Percentiles rank a stretch among this genome's conserved stretches.
phyloP scores from a whole-genome alignment of 2,797 vertebrate species.

The Falco berigora region DNA sequence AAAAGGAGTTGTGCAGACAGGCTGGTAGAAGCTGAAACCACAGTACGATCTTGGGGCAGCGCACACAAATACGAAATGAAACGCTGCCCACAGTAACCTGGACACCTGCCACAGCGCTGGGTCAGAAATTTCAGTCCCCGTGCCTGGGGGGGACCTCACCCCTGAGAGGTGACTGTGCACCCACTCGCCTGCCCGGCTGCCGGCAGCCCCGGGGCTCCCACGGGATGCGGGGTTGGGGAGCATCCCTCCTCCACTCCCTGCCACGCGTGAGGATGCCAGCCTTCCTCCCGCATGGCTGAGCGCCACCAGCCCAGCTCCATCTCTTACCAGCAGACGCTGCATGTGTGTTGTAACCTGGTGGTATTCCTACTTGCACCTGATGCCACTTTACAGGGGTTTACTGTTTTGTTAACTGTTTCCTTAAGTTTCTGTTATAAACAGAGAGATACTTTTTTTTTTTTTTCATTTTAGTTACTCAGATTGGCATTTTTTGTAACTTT shows the following conservation, averaged over 20 bases:
- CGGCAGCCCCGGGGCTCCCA: background rate
- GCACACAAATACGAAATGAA: background rate
- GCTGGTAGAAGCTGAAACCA: background rate
- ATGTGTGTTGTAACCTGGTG: accelerated
- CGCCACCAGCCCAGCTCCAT: accelerated
- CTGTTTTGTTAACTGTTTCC: no score
- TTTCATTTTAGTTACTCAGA: background rate
- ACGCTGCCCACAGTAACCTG: background rate
- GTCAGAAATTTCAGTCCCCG: background rate
- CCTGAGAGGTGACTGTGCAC: background rate
- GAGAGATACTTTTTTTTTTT: background rate
- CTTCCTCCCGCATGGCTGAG: accelerated
- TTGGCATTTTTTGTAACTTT: background rate
- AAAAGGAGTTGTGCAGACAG: background rate
- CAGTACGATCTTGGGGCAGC: background rate
- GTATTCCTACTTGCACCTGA: background rate
- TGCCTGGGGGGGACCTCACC: background rate
- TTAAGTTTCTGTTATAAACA: background rate
- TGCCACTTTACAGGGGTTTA: background rate
- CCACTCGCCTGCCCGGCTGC: background rate
- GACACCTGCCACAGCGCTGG: background rate
- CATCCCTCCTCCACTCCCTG: background rate
- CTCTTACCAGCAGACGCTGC: background rate
- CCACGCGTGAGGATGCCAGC: accelerated
- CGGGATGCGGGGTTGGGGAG: background rate